Conservation (phyloP, 1,140 invertebrate genomes). For the Bombus waltoni region DNA sequence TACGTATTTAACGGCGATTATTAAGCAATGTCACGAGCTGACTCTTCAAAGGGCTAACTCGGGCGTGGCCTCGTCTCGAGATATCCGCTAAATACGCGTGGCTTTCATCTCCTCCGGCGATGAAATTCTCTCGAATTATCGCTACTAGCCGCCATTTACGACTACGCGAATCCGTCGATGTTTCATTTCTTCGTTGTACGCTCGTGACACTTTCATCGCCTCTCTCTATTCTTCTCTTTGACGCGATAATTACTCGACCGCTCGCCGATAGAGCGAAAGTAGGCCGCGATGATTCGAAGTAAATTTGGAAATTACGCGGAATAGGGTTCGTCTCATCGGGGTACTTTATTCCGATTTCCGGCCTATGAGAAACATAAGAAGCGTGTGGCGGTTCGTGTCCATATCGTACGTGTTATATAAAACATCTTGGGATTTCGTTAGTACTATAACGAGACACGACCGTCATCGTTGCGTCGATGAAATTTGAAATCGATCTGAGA, state of each 20-base stretch:
- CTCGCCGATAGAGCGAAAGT: not conserved
- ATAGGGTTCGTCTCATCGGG: no score
- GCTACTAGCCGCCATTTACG: not conserved
- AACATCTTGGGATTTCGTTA: no score
- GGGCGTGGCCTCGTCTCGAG: not conserved
- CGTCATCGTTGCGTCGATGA: no score
- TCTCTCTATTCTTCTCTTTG: not conserved
- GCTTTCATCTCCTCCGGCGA: not conserved
- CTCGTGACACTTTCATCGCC: not conserved
- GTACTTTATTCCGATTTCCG: no score
- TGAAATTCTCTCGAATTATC: conserved; percentile 23
- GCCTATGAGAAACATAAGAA: no score
- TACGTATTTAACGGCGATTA: conserved; percentile 33
- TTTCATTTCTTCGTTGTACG: conserved; percentile 22
- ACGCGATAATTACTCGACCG: not conserved
- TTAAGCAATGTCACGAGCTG: not conserved
- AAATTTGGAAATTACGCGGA: not conserved
- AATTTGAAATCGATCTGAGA: not conserved
- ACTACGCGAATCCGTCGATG: conserved; percentile 37
- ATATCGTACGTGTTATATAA: no score
- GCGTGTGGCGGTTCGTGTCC: no score
- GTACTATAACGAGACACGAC: no score
- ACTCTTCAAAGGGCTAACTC: not conserved
- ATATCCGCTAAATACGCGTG: not conserved
- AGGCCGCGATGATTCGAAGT: not conserved